Percentiles rank a stretch among this genome's conserved stretches.
Evolutionary conservation across 2,113 vertebrate species (phyloP).

Genomic region (Elachura formosa): DNA sequence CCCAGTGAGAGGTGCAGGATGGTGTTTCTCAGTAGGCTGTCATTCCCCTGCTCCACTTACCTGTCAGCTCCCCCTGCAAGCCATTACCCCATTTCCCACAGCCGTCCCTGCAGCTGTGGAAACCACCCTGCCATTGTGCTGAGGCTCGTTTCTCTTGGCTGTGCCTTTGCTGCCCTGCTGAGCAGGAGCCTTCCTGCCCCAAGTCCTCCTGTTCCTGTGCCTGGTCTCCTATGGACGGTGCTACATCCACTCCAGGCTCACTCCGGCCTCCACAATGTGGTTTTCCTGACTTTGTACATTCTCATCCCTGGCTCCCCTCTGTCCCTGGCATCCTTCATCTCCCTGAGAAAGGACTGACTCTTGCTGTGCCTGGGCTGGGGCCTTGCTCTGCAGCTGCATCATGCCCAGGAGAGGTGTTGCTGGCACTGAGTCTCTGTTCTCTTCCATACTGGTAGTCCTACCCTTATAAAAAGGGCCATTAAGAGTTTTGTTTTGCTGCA

Average conservation of each 20-base stretch:
- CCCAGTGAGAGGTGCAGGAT: not conserved
- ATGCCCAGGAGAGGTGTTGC: not conserved
- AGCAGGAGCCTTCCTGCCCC: not conserved
- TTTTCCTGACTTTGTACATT: fast-evolving
- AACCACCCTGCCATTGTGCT: not conserved
- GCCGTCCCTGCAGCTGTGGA: fast-evolving
- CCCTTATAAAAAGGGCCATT: not conserved
- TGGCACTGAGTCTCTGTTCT: not conserved
- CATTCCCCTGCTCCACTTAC: not conserved
- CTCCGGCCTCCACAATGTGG: not conserved
- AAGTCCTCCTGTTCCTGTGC: not conserved
- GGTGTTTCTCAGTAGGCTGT: slow-evolving; percentile 1
- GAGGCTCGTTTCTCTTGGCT: not conserved
- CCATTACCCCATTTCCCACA: not conserved
- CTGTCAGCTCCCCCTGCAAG: not conserved
- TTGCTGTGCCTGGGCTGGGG: too few relatives aligned
- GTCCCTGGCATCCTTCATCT: not conserved
- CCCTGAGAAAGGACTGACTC: not conserved
- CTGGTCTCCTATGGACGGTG: not conserved
- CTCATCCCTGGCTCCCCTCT: not conserved
- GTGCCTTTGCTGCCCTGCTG: not conserved
- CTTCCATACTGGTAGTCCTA: not conserved
- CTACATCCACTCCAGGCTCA: fast-evolving
- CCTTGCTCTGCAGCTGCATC: not conserved
- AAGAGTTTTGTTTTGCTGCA: not conserved